Percentiles rank a stretch among this genome's conserved stretches.
phyloP scores from a whole-genome alignment of 2,113 vertebrate species.

The Zosterops borbonicus region DNA sequence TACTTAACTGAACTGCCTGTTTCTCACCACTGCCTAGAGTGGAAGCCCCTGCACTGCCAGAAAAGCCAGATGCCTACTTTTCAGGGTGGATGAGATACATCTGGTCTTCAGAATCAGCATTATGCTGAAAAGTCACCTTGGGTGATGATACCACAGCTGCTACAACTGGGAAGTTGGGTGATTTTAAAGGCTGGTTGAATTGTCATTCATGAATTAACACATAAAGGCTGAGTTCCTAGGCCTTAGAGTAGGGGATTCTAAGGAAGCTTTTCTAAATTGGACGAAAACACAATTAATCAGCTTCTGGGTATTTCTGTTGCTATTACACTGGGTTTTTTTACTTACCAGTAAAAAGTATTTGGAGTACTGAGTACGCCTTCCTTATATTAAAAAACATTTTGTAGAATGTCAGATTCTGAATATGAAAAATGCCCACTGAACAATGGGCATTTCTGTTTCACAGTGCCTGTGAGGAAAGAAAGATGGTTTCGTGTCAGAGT shows the following conservation, averaged over 20 bases:
- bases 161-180: not conserved
- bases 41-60: not conserved
- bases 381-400: not conserved
- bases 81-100: not conserved
- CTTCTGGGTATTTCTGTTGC: not conserved
- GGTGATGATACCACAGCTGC: not conserved
- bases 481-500: not conserved
- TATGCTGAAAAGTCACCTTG: conserved; percentile 1
- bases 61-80: not conserved
- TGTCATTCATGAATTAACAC: not conserved
- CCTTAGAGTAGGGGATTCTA: not conserved
- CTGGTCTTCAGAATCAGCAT: not conserved
- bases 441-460: not conserved
- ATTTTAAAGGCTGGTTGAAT: not conserved
- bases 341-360: not conserved
- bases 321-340: not conserved
- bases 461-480: not conserved
- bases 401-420: not conserved
- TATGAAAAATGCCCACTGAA: not conserved
- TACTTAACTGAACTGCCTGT: not conserved
- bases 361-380: not conserved
- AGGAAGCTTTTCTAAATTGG: not conserved
- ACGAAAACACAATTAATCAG: not conserved
- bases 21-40: not conserved
- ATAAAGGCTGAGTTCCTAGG: not conserved